Evolutionary conservation across 2,888 invertebrate species (phyloP), one percentile per base, ranked within the genome.

Genomic region (Chrysolina americana): DNA sequence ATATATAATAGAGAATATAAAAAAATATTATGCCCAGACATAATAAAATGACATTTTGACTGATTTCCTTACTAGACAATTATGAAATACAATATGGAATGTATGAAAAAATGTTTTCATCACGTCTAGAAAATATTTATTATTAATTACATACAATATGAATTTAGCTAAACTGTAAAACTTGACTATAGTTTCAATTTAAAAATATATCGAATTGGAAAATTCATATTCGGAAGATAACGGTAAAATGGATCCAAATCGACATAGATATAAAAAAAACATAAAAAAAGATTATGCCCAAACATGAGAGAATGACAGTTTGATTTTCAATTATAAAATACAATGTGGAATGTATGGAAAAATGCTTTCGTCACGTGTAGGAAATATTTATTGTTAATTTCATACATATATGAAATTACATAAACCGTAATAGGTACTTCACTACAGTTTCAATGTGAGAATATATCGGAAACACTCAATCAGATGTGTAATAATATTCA

Each of bases 221-320:
- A 28, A 28, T 28, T 5, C 2, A n/a, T 28, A 28, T 28, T 28
- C 28, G 2, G 5, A 28, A 28, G 28, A 28, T 3, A 28, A 28
- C 28, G 5, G 28, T n/a, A n/a, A n/a, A n/a, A n/a, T n/a, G n/a
- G n/a, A n/a, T n/a, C n/a, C n/a, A n/a, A n/a, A 28, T 13, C 6
- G 59, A 19, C 59, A 59, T 28, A 59, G 13, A 17, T 17, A 28
- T 28, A 59, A 4, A 28, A 6, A 59, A 59, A 28, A 59, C 15
- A 53, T 59, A 59, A 15, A 59, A 59, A 59, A 59, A 53, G 17
- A 53, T n/a, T n/a, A 59, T 28, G 15, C 8, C 15, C 13, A 56
- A 56, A 56, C 11, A 21, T 56, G 3, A 23, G 21, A 23, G 13
- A 13, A 15, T 15, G 15, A n/a, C 50, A 50, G 50, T 50, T 19